Evolutionary conservation across 2,888 invertebrate species (phyloP).

Genomic region (Drosophila mimica): DNA sequence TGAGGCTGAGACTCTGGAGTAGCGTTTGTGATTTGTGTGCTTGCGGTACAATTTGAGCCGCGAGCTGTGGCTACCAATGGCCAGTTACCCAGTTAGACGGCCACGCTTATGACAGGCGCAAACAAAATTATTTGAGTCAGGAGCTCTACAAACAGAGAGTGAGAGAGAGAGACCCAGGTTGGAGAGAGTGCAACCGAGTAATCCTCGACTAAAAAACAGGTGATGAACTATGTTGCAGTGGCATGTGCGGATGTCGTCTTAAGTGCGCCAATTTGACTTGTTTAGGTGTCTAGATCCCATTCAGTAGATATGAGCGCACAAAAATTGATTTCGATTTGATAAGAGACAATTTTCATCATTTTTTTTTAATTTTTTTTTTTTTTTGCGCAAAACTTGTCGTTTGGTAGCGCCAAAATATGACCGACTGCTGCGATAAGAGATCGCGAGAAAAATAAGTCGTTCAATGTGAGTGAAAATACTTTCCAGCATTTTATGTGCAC

Average conservation of each 20-base stretch:
- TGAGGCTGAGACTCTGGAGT: conserved; percentile 34
- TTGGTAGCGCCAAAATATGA: conserved; percentile 69
- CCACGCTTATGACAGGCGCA: conserved; percentile 82
- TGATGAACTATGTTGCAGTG: conserved; percentile 66
- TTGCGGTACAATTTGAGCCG: conserved; percentile 80
- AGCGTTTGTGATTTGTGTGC: conserved; percentile 75
- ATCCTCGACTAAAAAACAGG: conserved; percentile 41
- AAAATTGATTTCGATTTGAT: conserved; percentile 75
- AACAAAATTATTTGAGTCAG: conserved; percentile 81
- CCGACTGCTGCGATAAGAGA: conserved; percentile 19
- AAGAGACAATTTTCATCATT: conserved; percentile 50
- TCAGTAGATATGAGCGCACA: conserved; percentile 50
- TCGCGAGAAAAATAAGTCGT: conserved; percentile 7
- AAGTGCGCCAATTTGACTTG: conserved; percentile 72
- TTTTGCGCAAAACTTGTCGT: conserved; percentile 44
- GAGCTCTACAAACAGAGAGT: conserved; percentile 4
- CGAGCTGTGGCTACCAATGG: conserved; percentile 77
- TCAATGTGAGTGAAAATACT: conserved; percentile 36
- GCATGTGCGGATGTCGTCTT: conserved; percentile 63
- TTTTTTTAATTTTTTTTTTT: neutral
- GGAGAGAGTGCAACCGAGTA: conserved; percentile 16
- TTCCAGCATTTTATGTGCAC: conserved; percentile 32
- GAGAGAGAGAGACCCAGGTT: neutral
- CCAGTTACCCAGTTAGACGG: conserved; percentile 60
- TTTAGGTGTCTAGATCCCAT: conserved; percentile 75